These are phyloP conservation scores for Prochilodus magdalenae DNA, from an alignment of 2,113 vertebrate species.

Conservation along the genomic window DNA sequence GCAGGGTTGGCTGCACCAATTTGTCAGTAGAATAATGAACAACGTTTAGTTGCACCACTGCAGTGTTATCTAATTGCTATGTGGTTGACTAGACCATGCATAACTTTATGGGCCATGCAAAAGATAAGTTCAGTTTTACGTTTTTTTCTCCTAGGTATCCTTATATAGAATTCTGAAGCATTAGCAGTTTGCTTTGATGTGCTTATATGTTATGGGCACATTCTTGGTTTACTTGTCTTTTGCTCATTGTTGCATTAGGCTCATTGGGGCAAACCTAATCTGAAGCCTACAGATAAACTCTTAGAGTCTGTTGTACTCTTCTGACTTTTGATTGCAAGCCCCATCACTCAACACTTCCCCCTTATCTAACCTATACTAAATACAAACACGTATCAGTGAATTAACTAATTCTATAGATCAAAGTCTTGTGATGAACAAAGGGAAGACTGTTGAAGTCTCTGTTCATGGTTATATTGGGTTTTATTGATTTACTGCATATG, in stretches of 20 bases:
- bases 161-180: too few species aligned
- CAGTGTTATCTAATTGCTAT: not conserved
- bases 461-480: not conserved
- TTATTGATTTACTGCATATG: not conserved
- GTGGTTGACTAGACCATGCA: not conserved
- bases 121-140: not conserved
- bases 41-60: not conserved
- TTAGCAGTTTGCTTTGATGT: too few species aligned
- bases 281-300: not conserved
- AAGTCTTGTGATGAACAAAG: not conserved
- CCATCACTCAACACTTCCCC: not conserved
- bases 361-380: constrained; percentile 8
- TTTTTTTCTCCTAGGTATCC: too few species aligned
- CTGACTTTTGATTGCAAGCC: constrained; percentile 20
- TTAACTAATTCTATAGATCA: not conserved
- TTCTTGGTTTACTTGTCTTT: not conserved
- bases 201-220: too few species aligned
- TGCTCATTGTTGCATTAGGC: not conserved
- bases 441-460: not conserved
- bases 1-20: not conserved
- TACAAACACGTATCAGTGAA: not conserved
- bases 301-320: not conserved
- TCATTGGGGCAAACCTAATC: not conserved
- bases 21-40: not conserved
- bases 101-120: not conserved